Conservation (phyloP, 2,888 invertebrate species). For the Sepiola atlantica region DNA sequence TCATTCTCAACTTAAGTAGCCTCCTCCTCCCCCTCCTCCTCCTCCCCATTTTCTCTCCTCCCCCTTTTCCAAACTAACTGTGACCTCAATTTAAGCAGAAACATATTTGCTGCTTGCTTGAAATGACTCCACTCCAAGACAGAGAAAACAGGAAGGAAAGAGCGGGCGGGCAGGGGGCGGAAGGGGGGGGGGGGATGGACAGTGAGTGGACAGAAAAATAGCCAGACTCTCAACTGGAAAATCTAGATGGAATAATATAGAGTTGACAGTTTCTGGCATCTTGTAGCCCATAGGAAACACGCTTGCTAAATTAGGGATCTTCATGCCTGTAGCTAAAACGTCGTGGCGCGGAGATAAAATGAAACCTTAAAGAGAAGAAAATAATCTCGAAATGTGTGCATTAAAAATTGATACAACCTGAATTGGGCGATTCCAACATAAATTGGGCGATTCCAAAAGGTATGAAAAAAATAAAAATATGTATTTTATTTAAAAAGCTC, state of each 20-base stretch:
- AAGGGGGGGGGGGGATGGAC: not conserved
- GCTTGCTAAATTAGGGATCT: not conserved
- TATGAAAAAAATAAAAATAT: too few species aligned
- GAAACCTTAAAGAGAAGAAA: not conserved
- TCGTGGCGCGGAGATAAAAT: not conserved
- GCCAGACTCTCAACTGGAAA: not conserved
- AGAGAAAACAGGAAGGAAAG: conserved; percentile 22
- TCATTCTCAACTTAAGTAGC: conserved; percentile 4
- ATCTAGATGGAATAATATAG: conserved; percentile 11
- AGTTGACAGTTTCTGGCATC: conserved; percentile 32
- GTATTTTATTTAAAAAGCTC: too few species aligned
- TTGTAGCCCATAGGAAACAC: not conserved
- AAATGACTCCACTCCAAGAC: conserved; percentile 32
- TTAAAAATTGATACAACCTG: not conserved
- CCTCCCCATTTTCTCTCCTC: too few species aligned
- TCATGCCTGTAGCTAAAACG: not conserved
- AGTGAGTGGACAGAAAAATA: not conserved
- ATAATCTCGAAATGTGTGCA: not conserved
- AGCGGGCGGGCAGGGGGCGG: not conserved
- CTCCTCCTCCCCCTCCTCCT: not conserved
- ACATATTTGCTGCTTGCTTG: conserved; percentile 32
- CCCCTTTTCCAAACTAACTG: not conserved
- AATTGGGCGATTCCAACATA: not conserved
- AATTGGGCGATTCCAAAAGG: too few species aligned
- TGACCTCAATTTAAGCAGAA: conserved; percentile 32